Percentiles rank a stretch among this genome's conserved stretches.
Evolutionary conservation across 2,113 vertebrate genomes (phyloP).

Genomic region (Mystacornis crossleyi): DNA sequence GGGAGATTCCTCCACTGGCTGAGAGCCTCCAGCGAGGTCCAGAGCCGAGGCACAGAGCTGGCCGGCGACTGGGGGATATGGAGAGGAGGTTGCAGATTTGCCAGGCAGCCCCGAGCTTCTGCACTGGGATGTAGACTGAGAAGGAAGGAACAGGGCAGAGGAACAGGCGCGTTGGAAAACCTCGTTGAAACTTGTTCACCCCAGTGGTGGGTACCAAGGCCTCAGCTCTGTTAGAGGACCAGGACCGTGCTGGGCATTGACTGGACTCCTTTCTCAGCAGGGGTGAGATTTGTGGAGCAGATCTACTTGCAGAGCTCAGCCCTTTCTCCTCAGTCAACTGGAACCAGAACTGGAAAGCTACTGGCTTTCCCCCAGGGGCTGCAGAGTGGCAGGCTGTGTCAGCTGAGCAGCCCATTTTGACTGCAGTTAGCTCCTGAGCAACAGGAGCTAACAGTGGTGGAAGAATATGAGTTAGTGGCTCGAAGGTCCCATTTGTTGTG

Average conservation of each 20-base stretch:
- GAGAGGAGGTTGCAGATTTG: neutral
- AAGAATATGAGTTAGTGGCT: neutral
- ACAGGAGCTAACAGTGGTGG: too few species aligned
- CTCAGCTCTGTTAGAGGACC: neutral
- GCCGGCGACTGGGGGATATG: rapidly evolving
- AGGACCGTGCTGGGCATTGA: neutral
- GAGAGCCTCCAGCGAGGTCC: rapidly evolving
- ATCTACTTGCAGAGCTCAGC: neutral
- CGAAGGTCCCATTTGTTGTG: neutral
- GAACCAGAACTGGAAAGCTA: neutral
- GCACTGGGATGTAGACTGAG: neutral
- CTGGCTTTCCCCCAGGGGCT: neutral
- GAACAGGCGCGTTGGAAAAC: neutral
- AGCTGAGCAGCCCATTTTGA: neutral
- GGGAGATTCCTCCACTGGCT: neutral
- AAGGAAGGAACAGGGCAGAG: neutral
- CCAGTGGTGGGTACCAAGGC: neutral
- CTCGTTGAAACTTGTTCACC: neutral
- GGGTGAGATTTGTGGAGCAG: neutral
- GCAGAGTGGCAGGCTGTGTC: neutral
- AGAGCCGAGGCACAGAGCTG: neutral
- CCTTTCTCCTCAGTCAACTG: neutral
- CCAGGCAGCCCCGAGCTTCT: neutral
- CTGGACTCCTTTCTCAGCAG: neutral
- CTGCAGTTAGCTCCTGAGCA: neutral